Conservation (phyloP, 2,797 vertebrate species). For the Pteronotus mesoamericanus region DNA sequence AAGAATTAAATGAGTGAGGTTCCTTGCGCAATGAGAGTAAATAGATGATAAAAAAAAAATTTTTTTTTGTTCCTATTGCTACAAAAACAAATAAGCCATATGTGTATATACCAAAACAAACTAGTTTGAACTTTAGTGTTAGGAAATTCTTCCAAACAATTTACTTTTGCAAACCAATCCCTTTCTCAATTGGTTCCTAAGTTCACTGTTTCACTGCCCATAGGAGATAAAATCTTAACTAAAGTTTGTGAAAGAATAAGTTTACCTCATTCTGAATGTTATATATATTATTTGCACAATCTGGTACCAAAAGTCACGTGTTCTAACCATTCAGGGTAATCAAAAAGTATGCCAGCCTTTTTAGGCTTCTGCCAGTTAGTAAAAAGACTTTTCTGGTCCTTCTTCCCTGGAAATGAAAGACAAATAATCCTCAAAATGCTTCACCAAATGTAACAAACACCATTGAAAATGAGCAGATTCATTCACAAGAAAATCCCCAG, state of each 20-base stretch:
- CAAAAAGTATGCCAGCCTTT: background rate
- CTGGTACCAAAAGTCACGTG: background rate
- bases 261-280: background rate
- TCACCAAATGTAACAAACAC: background rate
- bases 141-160: background rate
- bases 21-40: background rate
- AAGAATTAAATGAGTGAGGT: background rate
- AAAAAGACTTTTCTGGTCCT: background rate
- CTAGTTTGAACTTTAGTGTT: background rate
- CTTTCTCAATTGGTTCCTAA: background rate
- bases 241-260: background rate
- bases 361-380: background rate
- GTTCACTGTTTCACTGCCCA: background rate
- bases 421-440: background rate
- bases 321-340: background rate
- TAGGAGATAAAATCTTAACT: background rate
- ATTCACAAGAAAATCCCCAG: background rate
- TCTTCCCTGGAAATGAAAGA: background rate
- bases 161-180: background rate
- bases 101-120: background rate
- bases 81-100: background rate
- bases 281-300: background rate
- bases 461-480: conserved; percentile 16
- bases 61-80: background rate
- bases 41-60: background rate